Evolutionary conservation across 2,113 vertebrate genomes (phyloP).

Genomic region (Sander lucioperca): DNA sequence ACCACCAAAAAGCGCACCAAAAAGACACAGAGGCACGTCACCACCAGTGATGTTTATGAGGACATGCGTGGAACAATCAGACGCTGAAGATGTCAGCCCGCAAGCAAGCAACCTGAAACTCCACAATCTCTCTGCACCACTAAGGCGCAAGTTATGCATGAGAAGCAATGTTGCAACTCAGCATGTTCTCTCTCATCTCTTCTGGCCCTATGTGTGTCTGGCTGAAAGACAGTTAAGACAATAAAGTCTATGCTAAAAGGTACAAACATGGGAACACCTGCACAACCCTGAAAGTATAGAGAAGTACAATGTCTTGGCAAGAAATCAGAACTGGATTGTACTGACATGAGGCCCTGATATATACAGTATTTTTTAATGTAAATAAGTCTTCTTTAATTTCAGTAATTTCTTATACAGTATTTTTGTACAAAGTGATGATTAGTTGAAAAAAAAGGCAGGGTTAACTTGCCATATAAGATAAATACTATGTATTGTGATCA

Average conservation of each 20-base stretch:
- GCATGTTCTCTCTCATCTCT: not conserved
- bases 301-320: not conserved
- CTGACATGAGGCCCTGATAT: not conserved
- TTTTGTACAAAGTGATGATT: not conserved
- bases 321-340: not conserved
- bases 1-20: rapidly evolving
- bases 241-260: too few species aligned
- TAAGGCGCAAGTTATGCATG: not conserved
- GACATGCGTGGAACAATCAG: slow-evolving; percentile 73
- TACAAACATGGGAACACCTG: not conserved
- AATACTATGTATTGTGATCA: slow-evolving; percentile 1
- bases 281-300: not conserved
- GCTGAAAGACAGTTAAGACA: not conserved
- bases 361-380: slow-evolving; percentile 14
- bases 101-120: not conserved
- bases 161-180: not conserved
- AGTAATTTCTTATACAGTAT: not conserved
- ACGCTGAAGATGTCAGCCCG: slow-evolving; percentile 36
- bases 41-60: slow-evolving; percentile 75
- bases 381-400: slow-evolving; percentile 14
- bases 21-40: not conserved
- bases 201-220: not conserved
- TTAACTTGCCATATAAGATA: not conserved
- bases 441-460: not conserved
- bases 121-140: not conserved